Conservation (phyloP, 2,797 vertebrate species). For the Propithecus perrieri region DNA sequence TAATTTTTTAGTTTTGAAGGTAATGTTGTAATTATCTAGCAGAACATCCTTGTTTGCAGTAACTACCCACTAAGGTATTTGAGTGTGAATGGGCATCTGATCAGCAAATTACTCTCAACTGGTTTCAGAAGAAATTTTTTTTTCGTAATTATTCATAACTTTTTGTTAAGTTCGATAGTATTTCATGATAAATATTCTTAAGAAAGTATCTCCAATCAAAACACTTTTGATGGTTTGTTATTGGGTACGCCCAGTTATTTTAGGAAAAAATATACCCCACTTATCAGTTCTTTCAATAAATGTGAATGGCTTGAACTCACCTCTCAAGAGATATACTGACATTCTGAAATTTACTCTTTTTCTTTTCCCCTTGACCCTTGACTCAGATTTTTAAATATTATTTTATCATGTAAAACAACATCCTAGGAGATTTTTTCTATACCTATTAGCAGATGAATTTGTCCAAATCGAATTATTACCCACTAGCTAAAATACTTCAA, state of each 20-base stretch:
- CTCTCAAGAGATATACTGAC: no score
- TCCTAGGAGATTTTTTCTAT: background rate
- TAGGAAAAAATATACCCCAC: background rate
- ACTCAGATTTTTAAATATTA: slow-evolving; percentile 12
- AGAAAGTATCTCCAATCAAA: background rate
- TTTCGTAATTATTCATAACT: background rate
- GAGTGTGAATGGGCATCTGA: background rate
- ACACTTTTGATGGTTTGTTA: background rate
- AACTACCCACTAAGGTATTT: background rate
- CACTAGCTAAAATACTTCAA: slow-evolving; percentile 12
- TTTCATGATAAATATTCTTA: background rate
- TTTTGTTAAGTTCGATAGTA: background rate
- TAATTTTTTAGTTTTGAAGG: background rate
- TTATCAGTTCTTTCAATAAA: no score
- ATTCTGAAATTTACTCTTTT: background rate
- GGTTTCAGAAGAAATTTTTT: background rate
- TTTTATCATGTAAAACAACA: background rate
- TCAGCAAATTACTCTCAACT: background rate
- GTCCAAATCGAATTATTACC: slow-evolving; percentile 11
- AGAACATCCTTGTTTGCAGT: background rate
- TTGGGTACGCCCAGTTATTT: background rate
- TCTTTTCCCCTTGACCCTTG: background rate
- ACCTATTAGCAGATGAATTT: slow-evolving; percentile 30
- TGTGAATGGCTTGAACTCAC: no score
- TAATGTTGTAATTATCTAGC: background rate